Base-by-base conservation (phyloP, 2,113 vertebrate species). In the Nettapus auritus region DNA sequence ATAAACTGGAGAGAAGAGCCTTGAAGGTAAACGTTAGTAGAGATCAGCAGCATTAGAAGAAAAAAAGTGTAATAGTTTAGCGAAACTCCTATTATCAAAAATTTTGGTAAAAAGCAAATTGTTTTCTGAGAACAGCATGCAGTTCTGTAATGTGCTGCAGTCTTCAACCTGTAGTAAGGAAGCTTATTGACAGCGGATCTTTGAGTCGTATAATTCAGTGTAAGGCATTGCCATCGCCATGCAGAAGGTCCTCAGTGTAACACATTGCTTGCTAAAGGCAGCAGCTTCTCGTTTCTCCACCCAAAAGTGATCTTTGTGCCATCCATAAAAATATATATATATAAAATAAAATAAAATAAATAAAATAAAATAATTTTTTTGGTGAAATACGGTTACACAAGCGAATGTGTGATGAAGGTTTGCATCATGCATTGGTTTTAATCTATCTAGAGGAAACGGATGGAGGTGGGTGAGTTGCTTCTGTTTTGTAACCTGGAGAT, bases 281-380 rank as follows among this genome's bases (percentile, higher is more conserved):
- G 33, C 10, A 1, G n/a, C 66, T 87, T 89, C 44, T 79, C 9
- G 16, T 69, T 89, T 62, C 38, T 89, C 9, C 84, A 14, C 28
- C 16, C 64, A 57, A 33, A 48, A 53, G 33, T 55, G 13, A 50
- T 59, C 40, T 87, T 85, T 57, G 36, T 69, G 34, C 40, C 23
- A 78, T 46, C 62, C 57, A 66, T 94, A 53, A 85, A 82, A 85
- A 91, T n/a, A n/a, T n/a, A n/a, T n/a, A n/a, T n/a, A n/a, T n/a
- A n/a, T n/a, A n/a, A n/a, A n/a, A n/a, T n/a, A n/a, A n/a, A n/a
- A n/a, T n/a, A n/a, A n/a, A n/a, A n/a, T n/a, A n/a, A n/a, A n/a
- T n/a, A n/a, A n/a, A n/a, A 66, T 94, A 53, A 85, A 82, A 85
- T 89, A 76, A 76, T 70, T 13, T 10, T 84, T 89, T 74, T 74